phyloP scores from a whole-genome alignment of 1,140 invertebrate genomes.

The Gonioctena quinquepunctata region DNA sequence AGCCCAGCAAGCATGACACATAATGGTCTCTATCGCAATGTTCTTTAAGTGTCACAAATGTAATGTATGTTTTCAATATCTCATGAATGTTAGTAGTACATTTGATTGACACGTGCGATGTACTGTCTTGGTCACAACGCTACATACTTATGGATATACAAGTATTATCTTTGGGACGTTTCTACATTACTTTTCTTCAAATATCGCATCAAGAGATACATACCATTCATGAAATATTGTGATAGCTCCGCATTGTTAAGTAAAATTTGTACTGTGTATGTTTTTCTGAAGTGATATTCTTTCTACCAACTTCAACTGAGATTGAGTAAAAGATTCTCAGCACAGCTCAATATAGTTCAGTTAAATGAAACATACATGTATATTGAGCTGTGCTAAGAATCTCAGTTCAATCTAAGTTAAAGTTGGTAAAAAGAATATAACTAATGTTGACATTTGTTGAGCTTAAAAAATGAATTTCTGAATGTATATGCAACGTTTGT shows the following conservation, averaged over 20 bases:
- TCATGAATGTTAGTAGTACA: not conserved
- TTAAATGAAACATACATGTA: too few species aligned
- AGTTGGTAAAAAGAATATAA: too few species aligned
- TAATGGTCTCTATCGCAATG: not conserved
- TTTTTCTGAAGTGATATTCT: not conserved
- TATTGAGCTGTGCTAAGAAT: too few species aligned
- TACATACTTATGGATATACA: not conserved
- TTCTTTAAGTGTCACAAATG: not conserved
- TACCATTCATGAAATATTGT: conserved; percentile 1
- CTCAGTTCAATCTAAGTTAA: too few species aligned
- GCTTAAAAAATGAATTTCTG: not conserved
- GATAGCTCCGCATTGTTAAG: not conserved
- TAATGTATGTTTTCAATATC: not conserved
- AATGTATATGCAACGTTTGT: not conserved
- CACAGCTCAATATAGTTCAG: too few species aligned
- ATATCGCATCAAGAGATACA: not conserved
- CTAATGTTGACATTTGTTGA: not conserved
- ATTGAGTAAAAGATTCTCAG: too few species aligned
- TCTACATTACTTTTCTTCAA: not conserved
- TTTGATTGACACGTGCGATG: not conserved
- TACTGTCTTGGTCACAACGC: not conserved
- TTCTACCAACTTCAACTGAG: not conserved
- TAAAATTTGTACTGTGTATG: not conserved
- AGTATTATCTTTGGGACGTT: not conserved
- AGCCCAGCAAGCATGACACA: not conserved